Percentiles rank a stretch among this genome's conserved stretches.
Conservation (phyloP, 2,888 invertebrate genomes). For the Acrobasis consociella region DNA sequence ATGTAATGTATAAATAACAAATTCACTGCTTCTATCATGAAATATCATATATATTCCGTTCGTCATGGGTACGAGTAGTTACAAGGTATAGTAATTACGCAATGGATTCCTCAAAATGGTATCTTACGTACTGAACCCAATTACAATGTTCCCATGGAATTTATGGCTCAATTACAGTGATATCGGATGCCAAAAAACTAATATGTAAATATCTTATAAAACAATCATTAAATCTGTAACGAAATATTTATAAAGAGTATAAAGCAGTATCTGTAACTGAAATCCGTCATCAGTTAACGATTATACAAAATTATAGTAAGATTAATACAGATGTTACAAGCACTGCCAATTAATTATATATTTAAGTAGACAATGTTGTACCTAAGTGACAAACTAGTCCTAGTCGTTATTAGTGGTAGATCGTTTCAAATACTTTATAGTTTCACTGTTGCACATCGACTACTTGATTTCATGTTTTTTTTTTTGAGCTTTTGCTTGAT, state of each 20-base stretch:
- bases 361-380: slow-evolving; percentile 49
- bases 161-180: slow-evolving; percentile 60
- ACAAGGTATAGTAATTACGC: background rate
- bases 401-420: slow-evolving; percentile 38
- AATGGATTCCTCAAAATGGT: background rate
- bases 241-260: slow-evolving; percentile 32
- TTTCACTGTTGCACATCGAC: slow-evolving; percentile 30
- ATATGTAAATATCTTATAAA: slow-evolving; percentile 34
- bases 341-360: slow-evolving; percentile 72
- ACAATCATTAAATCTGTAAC: slow-evolving; percentile 34
- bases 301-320: slow-evolving; percentile 45
- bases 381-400: slow-evolving; percentile 45
- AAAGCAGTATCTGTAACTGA: slow-evolving; percentile 28
- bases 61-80: background rate
- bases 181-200: slow-evolving; percentile 63
- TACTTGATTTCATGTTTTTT: background rate
- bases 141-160: slow-evolving; percentile 9
- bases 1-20: background rate
- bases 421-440: slow-evolving; percentile 34
- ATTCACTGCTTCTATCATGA: slow-evolving; percentile 8
- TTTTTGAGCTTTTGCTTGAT: too few relatives aligned
- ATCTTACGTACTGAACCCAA: slow-evolving; percentile 2
- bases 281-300: slow-evolving; percentile 41
- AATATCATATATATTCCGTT: slow-evolving; percentile 7
- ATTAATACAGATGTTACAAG: slow-evolving; percentile 60